A percentile compares a stretch with the other conserved stretches of the same genome.
phyloP scores from a whole-genome alignment of 2,113 vertebrate species.

The Felis catus region F.catus_Fca126_mat1.0 CM031415.1:19771001-19771500 shows the following conservation, averaged over 20 bases:
- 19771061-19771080: background rate
- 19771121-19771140: background rate
- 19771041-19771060: background rate
- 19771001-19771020: background rate
- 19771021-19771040: background rate
- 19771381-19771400: background rate
- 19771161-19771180: background rate
- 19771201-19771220: background rate
- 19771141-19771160: background rate
- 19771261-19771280: background rate
- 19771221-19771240: background rate
- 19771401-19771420: background rate
- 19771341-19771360: background rate
- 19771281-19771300: background rate
- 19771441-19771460: background rate
- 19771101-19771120: background rate
- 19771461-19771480: background rate
- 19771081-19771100: background rate
- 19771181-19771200: background rate
- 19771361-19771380: background rate
- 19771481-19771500: background rate
- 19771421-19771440: background rate
- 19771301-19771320: background rate
- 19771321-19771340: background rate
- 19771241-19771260: background rate